These are phyloP conservation scores for Philhelius pedissequus DNA, from an alignment of 2,888 invertebrate species.

Conservation along the genomic window DNA sequence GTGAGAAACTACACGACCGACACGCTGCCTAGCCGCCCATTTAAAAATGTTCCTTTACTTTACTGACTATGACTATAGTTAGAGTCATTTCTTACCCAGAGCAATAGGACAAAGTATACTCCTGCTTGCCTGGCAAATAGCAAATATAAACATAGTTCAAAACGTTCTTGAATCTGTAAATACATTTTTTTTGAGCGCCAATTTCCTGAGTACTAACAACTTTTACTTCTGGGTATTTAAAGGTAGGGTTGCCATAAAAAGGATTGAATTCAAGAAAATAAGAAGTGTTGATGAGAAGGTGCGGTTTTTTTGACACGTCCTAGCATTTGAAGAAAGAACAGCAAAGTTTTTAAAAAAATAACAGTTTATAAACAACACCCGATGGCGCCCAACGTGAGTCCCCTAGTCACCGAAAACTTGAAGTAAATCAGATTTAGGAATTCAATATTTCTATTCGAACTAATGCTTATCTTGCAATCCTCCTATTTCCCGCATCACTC, in stretches of 20 bases:
- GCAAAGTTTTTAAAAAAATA: too few species aligned
- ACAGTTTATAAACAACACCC: too few species aligned
- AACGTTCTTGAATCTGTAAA: neutral
- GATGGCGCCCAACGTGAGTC: too few species aligned
- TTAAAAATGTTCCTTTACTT: constrained; percentile 29
- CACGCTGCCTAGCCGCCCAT: neutral
- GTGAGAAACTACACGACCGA: constrained; percentile 6
- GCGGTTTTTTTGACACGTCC: too few species aligned
- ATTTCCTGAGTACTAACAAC: constrained; percentile 28
- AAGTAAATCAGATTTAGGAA: too few species aligned
- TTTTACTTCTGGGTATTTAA: constrained; percentile 45
- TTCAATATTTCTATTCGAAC: too few species aligned
- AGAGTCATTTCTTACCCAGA: neutral
- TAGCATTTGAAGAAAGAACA: too few species aligned
- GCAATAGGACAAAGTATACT: constrained; percentile 14
- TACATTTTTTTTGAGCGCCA: constrained; percentile 20
- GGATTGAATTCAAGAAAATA: neutral
- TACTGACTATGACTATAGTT: too few species aligned
- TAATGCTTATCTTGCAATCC: too few species aligned
- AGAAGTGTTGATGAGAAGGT: too few species aligned
- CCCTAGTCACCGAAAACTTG: too few species aligned
- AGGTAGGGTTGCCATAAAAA: neutral
- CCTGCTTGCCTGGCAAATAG: neutral
- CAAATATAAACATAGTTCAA: neutral
- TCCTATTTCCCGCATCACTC: too few species aligned